These are phyloP conservation scores for Hedychridium roseum DNA, from an alignment of 2,888 invertebrate species.

Conservation along the genomic window DNA sequence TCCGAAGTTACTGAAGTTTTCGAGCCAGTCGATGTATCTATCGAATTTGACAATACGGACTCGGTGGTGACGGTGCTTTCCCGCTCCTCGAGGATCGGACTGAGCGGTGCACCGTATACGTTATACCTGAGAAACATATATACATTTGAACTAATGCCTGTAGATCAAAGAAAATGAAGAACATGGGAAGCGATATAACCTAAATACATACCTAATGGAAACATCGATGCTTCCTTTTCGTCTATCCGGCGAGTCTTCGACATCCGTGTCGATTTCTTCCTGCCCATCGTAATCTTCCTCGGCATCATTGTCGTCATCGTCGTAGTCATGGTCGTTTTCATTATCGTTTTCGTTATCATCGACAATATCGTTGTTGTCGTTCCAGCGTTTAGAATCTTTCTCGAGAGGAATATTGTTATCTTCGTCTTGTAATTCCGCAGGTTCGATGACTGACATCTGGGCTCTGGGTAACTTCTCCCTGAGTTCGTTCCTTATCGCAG, in stretches of 20 bases:
- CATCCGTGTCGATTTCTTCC: too few relatives aligned
- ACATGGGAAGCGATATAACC: too few relatives aligned
- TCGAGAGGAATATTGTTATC: too few relatives aligned
- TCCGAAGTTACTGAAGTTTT: constrained; percentile 52
- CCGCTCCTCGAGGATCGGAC: constrained; percentile 71
- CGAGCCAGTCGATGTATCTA: constrained; percentile 54
- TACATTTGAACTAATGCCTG: too few relatives aligned
- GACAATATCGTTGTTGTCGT: constrained; percentile 60
- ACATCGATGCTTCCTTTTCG: constrained; percentile 58
- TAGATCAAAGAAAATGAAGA: too few relatives aligned
- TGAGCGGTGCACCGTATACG: constrained; percentile 68
- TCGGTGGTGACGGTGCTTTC: constrained; percentile 61
- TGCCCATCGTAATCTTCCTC: too few relatives aligned
- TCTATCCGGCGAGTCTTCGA: constrained; percentile 51
- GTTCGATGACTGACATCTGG: constrained; percentile 64
- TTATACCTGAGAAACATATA: constrained; percentile 68
- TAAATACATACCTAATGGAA: constrained; percentile 59
- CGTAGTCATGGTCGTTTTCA: too few relatives aligned
- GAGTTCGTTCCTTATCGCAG: constrained; percentile 75
- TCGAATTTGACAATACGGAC: constrained; percentile 57
- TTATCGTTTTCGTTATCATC: too few relatives aligned
- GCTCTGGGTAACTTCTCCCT: constrained; percentile 76
- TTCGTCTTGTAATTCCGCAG: constrained; percentile 50
- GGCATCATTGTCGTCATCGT: too few relatives aligned
- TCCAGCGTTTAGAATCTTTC: constrained; percentile 52